Conservation (phyloP, 2,888 invertebrate species). For the Miltochrista miniata region DNA sequence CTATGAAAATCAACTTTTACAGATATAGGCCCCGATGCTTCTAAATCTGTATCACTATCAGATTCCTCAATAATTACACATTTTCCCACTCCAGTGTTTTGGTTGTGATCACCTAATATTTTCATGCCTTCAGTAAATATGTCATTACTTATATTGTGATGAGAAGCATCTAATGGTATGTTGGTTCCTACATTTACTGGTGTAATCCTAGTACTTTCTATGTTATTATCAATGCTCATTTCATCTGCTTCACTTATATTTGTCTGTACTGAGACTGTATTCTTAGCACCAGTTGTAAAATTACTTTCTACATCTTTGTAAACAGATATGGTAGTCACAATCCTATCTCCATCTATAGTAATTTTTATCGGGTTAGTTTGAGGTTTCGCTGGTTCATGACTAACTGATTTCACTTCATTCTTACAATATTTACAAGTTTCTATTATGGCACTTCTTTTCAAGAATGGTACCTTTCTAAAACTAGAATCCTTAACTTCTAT, state of each 20-base stretch:
- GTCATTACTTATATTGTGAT: slow-evolving; percentile 35
- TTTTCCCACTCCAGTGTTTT: slow-evolving; percentile 17
- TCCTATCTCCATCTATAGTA: slow-evolving; percentile 51
- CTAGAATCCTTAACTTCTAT: slow-evolving; percentile 9
- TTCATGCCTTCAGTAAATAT: slow-evolving; percentile 31
- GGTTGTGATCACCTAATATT: background rate
- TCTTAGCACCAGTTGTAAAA: slow-evolving; percentile 16
- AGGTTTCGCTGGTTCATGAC: background rate
- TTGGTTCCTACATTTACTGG: background rate
- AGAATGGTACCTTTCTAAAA: slow-evolving; percentile 56
- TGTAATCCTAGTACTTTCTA: background rate
- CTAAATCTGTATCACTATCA: slow-evolving; percentile 56
- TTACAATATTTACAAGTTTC: slow-evolving; percentile 48
- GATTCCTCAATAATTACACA: slow-evolving; percentile 58
- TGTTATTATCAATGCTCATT: background rate
- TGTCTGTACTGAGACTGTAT: slow-evolving; percentile 56
- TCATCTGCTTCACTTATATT: slow-evolving; percentile 29
- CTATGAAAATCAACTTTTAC: slow-evolving; percentile 63
- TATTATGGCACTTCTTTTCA: slow-evolving; percentile 52
- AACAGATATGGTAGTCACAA: slow-evolving; percentile 52
- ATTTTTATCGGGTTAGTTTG: slow-evolving; percentile 48
- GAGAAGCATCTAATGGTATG: background rate
- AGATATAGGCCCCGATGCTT: slow-evolving; percentile 43
- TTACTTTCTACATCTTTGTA: slow-evolving; percentile 31
- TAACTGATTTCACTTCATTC: slow-evolving; percentile 7